Evolutionary conservation across 2,888 invertebrate genomes (phyloP).

Genomic region (Hymenopus coronatus): DNA sequence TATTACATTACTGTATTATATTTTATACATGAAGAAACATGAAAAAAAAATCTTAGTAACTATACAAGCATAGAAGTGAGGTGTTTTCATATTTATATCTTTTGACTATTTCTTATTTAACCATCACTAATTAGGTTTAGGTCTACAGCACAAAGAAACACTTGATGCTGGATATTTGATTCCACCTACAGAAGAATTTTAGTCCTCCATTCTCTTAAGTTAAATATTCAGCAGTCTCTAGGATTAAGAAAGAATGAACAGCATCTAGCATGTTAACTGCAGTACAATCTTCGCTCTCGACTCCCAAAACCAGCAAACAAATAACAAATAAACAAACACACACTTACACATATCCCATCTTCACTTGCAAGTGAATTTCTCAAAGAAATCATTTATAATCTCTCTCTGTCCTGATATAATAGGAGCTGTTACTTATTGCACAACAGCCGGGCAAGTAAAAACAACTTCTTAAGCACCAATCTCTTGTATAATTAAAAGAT

Average conservation of each 20-base stretch:
- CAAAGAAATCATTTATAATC: not conserved
- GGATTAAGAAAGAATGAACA: slow-evolving; percentile 7
- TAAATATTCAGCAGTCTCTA: slow-evolving; percentile 11
- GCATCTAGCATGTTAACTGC: not conserved
- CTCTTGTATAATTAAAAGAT: not conserved
- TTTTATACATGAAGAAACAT: slow-evolving; percentile 29
- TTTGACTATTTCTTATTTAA: not conserved
- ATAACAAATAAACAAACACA: slow-evolving; percentile 1
- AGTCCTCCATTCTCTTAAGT: not conserved
- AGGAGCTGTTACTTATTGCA: slow-evolving; percentile 14
- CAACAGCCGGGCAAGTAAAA: slow-evolving; percentile 4
- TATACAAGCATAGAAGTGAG: slow-evolving; percentile 28
- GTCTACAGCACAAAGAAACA: slow-evolving; percentile 16
- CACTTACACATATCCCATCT: not conserved
- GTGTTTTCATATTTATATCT: not conserved
- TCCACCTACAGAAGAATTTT: not conserved
- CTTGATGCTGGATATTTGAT: not conserved
- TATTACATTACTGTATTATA: slow-evolving; percentile 22
- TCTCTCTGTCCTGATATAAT: slow-evolving; percentile 1
- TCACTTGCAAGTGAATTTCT: not conserved
- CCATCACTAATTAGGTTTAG: slow-evolving; percentile 2
- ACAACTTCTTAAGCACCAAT: slow-evolving; percentile 9
- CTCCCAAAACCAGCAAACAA: slow-evolving; percentile 6
- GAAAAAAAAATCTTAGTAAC: slow-evolving; percentile 28
- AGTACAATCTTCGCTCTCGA: not conserved